phyloP scores from a whole-genome alignment of 2,113 vertebrate genomes.

The Macrotus californicus region DNA sequence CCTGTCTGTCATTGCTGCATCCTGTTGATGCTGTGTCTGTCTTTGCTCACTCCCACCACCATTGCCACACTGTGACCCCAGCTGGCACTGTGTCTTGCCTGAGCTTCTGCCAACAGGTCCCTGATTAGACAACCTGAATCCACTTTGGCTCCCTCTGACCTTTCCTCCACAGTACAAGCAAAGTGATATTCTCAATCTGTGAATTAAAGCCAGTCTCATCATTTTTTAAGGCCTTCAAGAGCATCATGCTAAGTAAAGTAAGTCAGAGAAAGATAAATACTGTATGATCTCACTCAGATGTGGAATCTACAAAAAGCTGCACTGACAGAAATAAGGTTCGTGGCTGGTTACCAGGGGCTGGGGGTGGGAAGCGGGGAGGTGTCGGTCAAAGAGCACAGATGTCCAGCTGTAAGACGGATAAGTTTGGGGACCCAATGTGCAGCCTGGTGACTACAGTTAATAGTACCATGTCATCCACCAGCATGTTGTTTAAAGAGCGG shows the following conservation, averaged over 20 bases:
- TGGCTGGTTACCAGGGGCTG: not conserved
- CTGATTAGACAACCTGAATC: not conserved
- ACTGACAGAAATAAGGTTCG: not conserved
- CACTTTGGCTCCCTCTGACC: not conserved
- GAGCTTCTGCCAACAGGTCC: not conserved
- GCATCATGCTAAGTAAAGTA: not conserved
- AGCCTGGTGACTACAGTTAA: not conserved
- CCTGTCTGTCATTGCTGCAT: not conserved
- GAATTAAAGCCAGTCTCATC: not conserved
- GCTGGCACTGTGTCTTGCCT: not conserved
- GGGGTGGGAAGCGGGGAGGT: too few relatives aligned
- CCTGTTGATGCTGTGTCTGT: not conserved
- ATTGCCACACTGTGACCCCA: not conserved
- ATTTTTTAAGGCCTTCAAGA: not conserved
- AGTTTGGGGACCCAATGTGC: not conserved
- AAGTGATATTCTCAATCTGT: not conserved
- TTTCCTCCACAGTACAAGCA: not conserved
- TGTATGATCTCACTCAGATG: not conserved
- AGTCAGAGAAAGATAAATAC: not conserved
- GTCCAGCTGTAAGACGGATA: not conserved
- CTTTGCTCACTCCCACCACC: not conserved
- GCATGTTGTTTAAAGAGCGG: not conserved
- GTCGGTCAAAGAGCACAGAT: not conserved
- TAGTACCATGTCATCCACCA: not conserved
- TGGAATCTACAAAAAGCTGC: not conserved